Evolutionary conservation across 2,888 invertebrate species (phyloP).

Genomic region (Trypoxylon attenuatum): DNA sequence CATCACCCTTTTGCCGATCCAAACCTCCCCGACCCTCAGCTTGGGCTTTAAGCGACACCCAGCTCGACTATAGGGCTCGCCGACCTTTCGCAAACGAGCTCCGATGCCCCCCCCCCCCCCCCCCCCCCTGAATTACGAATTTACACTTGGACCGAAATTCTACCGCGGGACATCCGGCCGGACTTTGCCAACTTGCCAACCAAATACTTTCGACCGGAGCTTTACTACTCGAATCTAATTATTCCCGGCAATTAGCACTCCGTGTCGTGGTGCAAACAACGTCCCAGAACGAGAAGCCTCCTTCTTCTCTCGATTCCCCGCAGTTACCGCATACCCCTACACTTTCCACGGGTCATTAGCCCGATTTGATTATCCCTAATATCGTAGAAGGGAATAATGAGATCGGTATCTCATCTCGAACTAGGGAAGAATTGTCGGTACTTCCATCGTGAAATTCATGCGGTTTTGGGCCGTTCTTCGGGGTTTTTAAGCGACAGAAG

Average conservation of each 20-base stretch:
- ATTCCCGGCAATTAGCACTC: background rate
- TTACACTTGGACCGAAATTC: slow-evolving; percentile 17
- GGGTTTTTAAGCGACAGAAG: slow-evolving; percentile 23
- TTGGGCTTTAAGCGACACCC: too few species aligned
- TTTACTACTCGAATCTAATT: slow-evolving; percentile 17
- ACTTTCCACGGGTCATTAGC: too few species aligned
- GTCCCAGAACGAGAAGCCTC: too few species aligned
- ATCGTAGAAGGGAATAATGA: too few species aligned
- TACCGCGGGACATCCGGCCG: slow-evolving; percentile 5
- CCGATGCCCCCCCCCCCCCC: too few species aligned
- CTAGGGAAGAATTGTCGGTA: background rate
- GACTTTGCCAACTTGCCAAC: slow-evolving; percentile 27
- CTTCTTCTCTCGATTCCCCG: too few species aligned
- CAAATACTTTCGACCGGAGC: slow-evolving; percentile 27
- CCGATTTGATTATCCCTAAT: too few species aligned
- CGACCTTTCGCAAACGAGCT: slow-evolving; percentile 44
- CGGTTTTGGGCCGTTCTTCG: slow-evolving; percentile 23
- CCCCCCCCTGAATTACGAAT: slow-evolving; percentile 34
- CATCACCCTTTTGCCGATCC: background rate
- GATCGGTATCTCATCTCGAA: too few species aligned
- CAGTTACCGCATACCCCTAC: too few species aligned
- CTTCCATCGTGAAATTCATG: background rate
- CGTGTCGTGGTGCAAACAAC: too few species aligned
- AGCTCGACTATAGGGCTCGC: too few species aligned
- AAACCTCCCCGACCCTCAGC: too few species aligned